Evolutionary conservation across 2,888 invertebrate genomes (phyloP), one percentile per base, ranked within the genome.

Genomic region (Hyposoter didymator): DNA sequence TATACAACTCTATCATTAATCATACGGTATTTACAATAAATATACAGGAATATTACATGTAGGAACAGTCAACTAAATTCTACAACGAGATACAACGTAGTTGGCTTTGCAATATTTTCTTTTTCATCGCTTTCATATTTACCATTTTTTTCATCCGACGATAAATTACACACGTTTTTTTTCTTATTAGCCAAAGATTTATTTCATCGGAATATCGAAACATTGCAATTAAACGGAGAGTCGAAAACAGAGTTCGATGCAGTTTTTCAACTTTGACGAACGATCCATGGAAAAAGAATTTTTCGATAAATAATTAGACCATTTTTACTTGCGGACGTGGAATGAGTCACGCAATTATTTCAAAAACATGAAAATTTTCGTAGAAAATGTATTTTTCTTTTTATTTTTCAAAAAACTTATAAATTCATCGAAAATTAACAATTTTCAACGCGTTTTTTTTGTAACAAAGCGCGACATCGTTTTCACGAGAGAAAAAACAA

Each of bases 21-120:
- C 86, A 89, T 91, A 90, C 88, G 87, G 87, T 89, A 93, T 93
- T 91, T 93, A 93, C 93, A 93, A 88, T 86, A 90, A 92, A 93
- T 93, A 91, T 93, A 93, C 92, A 93, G 78, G 81, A 83, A 87
- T 88, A 88, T 89, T 88, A 90, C 89, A 91, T 88, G 89, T 90
- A 93, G 92, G 91, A 93, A 93, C 93, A 90, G 89, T 92, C 89
- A 92, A 89, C 91, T 92, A 92, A 87, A 84, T 87, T 85, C 89
- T 89, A 90, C 86, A 84, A 84, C 86, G 84, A 84, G 82, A 87
- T 86, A 82, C 84, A 49, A 72, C 66, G 49, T 79, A 82, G 78
- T 85, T 85, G 76, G 80, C 85, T 84, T 85, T 66, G 76, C 67
- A 5, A 28, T 8, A 10, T 45, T 70, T 70, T 70, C 10, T 45